Evolutionary conservation across 1,140 invertebrate species (phyloP).

Genomic region (Limonius californicus): DNA sequence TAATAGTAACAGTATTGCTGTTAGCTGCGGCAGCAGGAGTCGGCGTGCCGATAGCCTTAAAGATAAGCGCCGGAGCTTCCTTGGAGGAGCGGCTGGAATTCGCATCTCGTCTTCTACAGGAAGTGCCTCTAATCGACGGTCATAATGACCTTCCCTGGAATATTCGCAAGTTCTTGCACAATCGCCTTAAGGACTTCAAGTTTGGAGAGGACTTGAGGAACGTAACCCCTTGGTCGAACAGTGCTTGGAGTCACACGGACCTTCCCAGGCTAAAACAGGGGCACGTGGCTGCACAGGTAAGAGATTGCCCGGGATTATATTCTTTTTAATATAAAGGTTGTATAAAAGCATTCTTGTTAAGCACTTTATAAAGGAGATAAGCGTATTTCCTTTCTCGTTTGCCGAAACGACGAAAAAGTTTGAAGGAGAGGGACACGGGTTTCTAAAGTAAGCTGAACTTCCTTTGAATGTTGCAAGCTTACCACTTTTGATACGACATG

Average conservation of each 20-base stretch:
- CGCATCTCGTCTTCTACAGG: conserved; percentile 56
- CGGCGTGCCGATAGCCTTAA: conserved; percentile 61
- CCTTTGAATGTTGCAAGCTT: too few species aligned
- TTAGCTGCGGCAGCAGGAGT: conserved; percentile 63
- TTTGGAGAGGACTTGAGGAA: conserved; percentile 68
- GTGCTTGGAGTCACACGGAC: conserved; percentile 80
- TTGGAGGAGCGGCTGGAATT: conserved; percentile 61
- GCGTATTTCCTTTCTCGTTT: too few species aligned
- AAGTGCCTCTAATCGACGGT: conserved; percentile 66
- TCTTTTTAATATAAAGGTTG: background rate
- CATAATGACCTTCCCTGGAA: conserved; percentile 92
- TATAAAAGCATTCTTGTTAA: background rate
- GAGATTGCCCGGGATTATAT: conserved; percentile 9
- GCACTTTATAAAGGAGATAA: too few species aligned
- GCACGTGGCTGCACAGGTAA: conserved; percentile 80
- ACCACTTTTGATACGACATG: too few species aligned
- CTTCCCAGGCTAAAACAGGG: conserved; percentile 73
- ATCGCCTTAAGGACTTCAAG: conserved; percentile 78
- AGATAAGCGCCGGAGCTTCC: conserved; percentile 60
- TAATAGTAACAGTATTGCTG: conserved; percentile 60
- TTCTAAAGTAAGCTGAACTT: too few species aligned
- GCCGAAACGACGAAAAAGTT: too few species aligned
- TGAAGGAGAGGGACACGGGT: too few species aligned
- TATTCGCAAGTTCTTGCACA: conserved; percentile 81
- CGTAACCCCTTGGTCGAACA: conserved; percentile 71